These are phyloP conservation scores for Mimas tiliae DNA, from an alignment of 2,888 invertebrate species.

Conservation along the genomic window DNA sequence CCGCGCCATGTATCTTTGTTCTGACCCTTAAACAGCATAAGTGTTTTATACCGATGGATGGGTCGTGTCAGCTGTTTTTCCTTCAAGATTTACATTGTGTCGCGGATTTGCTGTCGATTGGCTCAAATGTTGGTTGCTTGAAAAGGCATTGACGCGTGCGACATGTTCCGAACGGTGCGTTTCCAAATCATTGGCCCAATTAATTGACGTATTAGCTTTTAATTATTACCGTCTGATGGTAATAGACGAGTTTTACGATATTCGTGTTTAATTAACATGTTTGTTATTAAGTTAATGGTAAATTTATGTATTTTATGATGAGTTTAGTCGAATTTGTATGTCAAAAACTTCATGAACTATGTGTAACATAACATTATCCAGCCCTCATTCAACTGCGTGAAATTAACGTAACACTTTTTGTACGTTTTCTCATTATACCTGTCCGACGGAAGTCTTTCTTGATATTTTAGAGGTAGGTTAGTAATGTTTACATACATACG, in stretches of 20 bases:
- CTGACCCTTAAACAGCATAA: slow-evolving; percentile 29
- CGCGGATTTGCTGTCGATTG: background rate
- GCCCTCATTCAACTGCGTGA: too few species aligned
- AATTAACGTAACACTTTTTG: too few species aligned
- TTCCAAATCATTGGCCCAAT: slow-evolving; percentile 10
- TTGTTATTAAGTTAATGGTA: background rate
- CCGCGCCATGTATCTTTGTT: slow-evolving; percentile 27
- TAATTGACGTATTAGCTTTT: slow-evolving; percentile 15
- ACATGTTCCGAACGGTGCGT: background rate
- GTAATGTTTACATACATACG: too few species aligned
- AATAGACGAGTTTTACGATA: background rate
- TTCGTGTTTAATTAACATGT: background rate
- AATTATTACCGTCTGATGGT: background rate
- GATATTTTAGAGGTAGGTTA: too few species aligned
- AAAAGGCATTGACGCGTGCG: background rate
- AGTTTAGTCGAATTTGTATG: too few species aligned
- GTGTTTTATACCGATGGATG: slow-evolving; percentile 24
- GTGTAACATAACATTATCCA: too few species aligned
- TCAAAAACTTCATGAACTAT: too few species aligned
- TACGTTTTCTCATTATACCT: too few species aligned
- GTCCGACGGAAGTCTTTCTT: too few species aligned
- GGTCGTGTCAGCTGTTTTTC: slow-evolving; percentile 16
- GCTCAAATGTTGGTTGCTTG: background rate
- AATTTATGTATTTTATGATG: background rate
- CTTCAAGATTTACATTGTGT: slow-evolving; percentile 11